A percentile compares a stretch with the other conserved stretches of the same genome.
Evolutionary conservation across 1,140 invertebrate genomes (phyloP).

Genomic region (Solenopsis fugax): DNA sequence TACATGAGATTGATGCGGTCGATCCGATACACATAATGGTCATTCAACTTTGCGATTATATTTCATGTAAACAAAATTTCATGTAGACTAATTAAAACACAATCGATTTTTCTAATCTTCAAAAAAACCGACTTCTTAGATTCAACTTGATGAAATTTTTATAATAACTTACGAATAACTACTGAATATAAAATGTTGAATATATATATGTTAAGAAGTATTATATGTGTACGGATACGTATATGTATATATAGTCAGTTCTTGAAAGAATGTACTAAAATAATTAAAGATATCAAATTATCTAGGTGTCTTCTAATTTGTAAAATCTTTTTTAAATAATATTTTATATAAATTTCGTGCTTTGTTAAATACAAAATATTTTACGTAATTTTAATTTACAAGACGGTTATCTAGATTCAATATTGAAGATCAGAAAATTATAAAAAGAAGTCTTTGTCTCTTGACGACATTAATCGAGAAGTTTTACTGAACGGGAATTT

Average conservation of each 20-base stretch:
- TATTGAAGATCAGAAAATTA: background rate
- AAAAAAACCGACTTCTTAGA: background rate
- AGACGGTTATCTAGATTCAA: background rate
- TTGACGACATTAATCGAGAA: background rate
- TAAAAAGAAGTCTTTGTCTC: background rate
- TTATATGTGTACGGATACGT: background rate
- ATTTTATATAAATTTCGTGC: background rate
- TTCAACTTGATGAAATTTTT: background rate
- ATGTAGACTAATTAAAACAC: background rate
- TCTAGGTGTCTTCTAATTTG: background rate
- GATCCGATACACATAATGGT: slow-evolving; percentile 34
- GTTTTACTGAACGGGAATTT: background rate
- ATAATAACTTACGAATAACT: background rate
- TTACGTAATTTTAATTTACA: background rate
- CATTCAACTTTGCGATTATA: slow-evolving; percentile 8
- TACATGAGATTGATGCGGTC: slow-evolving; percentile 30
- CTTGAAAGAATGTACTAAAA: background rate
- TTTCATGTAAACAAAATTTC: background rate
- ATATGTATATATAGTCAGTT: no score
- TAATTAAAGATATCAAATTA: slow-evolving; percentile 7
- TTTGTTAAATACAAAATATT: background rate
- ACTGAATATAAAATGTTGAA: background rate
- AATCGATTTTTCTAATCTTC: background rate
- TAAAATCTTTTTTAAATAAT: slow-evolving; percentile 17
- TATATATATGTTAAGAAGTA: background rate